Base-by-base conservation (phyloP, 2,113 vertebrate genomes). In the Xiphias gladius region DNA sequence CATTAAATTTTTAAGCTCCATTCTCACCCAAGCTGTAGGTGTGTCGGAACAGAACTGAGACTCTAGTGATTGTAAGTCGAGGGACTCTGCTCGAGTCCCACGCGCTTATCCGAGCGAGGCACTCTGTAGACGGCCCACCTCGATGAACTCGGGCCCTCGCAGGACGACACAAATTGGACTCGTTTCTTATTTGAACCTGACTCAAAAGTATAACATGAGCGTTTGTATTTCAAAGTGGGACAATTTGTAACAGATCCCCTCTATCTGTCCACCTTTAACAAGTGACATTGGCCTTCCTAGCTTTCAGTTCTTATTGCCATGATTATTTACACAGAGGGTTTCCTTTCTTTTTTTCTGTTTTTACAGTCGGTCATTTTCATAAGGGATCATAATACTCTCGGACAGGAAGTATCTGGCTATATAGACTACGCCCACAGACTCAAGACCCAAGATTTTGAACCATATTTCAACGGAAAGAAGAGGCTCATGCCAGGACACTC, bases 281-380 rank as follows among this genome's bases (percentile, higher is more conserved):
- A 84, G 76, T 80, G 87, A 86, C 84, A 79, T 39, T 55, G 57
- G 63, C 80, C 70, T 64, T 73, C 48, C 43, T 86, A 83, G 76
- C 72, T 62, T 82, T 80, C 65, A 59, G 74, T 57, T 41, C 64
- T 69, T 80, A 85, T 85, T 73, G 28, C 76, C 46, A 58, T 92
- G 89, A 93, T 94, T 88, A 94, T 94, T 94, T 88, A 94, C 89
- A 73, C 92, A 92, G 85, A 92, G 79, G 61, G 62, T 94, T 83
- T 79, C 63, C 58, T 66, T 83, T 84, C 94, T 43, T 89, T 69
- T 80, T 61, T 35, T 76, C 55, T 79, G 66, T 73, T 93, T 94
- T 93, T 93, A 61, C 93, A 97, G 97, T 96, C 96, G 0, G 94
- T 97, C 86, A 96, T 98, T 94, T 97, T 97, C 93, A 96, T 98